These are phyloP conservation scores for Genyomyrus donnyi DNA, from an alignment of 2,113 vertebrate species.

Conservation along the genomic window DNA sequence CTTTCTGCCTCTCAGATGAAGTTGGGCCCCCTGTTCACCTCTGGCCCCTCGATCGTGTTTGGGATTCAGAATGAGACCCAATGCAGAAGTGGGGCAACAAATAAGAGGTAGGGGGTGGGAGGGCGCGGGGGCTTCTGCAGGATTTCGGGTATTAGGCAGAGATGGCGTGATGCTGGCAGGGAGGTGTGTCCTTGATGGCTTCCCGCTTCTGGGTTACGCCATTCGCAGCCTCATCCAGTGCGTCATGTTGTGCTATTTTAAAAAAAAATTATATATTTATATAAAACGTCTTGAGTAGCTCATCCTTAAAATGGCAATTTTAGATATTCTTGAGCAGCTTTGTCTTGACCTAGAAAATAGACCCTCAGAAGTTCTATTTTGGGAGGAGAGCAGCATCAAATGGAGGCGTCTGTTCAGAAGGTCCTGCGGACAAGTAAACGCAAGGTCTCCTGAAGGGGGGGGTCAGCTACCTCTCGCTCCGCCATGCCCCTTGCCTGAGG, in stretches of 20 bases:
- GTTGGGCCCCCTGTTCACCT: neutral
- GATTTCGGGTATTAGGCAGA: neutral
- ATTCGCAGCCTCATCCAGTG: neutral
- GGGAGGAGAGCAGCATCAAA: neutral
- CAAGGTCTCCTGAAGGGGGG: neutral
- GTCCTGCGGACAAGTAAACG: neutral
- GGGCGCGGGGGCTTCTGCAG: neutral
- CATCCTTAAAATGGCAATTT: neutral
- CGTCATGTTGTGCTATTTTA: neutral
- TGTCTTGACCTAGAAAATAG: slow-evolving; percentile 1
- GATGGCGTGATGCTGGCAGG: neutral
- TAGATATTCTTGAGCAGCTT: neutral
- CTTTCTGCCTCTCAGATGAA: neutral
- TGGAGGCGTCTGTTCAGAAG: neutral
- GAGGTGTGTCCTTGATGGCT: neutral
- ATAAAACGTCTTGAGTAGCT: neutral
- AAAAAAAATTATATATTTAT: neutral
- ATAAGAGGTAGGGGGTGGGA: neutral
- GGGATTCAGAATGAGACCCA: neutral
- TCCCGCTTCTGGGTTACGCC: neutral
- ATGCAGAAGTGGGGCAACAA: neutral
- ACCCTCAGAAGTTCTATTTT: neutral
- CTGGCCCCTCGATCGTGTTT: neutral
- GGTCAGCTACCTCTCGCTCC: neutral
- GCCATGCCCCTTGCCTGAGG: neutral